Conservation (phyloP, 1,140 invertebrate species). For the Drosophila teissieri region DNA sequence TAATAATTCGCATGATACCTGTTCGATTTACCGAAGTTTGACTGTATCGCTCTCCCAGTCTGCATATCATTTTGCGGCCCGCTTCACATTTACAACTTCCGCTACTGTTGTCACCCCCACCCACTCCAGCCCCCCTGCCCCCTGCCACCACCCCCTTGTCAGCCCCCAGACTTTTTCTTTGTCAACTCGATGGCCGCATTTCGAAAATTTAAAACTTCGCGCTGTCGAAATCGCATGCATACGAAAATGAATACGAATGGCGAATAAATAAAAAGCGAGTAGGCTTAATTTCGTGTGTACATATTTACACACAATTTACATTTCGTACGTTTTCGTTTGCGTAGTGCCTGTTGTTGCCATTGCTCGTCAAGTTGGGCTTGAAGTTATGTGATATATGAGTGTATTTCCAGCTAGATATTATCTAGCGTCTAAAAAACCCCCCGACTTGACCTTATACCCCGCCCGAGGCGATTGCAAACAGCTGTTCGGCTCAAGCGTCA, state of each 20-base stretch:
- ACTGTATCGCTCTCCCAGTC: constrained; percentile 21
- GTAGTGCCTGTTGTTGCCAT: constrained; percentile 51
- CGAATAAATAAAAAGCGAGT: constrained; percentile 60
- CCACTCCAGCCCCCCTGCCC: background rate
- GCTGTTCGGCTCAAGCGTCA: constrained; percentile 56
- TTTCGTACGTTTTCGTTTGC: constrained; percentile 44
- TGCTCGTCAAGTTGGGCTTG: constrained; percentile 5
- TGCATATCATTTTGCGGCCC: constrained; percentile 75
- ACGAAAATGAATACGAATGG: constrained; percentile 53
- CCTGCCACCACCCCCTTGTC: background rate
- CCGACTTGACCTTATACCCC: constrained; percentile 39
- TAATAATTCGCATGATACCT: background rate
- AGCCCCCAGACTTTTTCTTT: constrained; percentile 40
- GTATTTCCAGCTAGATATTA: constrained; percentile 11
- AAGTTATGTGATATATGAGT: no score
- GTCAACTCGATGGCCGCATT: constrained; percentile 55
- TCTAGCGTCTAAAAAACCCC: constrained; percentile 7
- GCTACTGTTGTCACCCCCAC: constrained; percentile 32
- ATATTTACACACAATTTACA: constrained; percentile 58
- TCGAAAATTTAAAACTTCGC: constrained; percentile 47
- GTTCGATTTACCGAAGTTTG: constrained; percentile 6
- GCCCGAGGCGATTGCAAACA: constrained; percentile 51
- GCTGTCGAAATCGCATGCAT: constrained; percentile 59
- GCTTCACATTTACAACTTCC: constrained; percentile 67
- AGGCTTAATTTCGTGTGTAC: constrained; percentile 63